Evolutionary conservation across 1,140 invertebrate genomes (phyloP), one percentile per base, ranked within the genome.

Genomic region (Bathynomus jamesi): DNA sequence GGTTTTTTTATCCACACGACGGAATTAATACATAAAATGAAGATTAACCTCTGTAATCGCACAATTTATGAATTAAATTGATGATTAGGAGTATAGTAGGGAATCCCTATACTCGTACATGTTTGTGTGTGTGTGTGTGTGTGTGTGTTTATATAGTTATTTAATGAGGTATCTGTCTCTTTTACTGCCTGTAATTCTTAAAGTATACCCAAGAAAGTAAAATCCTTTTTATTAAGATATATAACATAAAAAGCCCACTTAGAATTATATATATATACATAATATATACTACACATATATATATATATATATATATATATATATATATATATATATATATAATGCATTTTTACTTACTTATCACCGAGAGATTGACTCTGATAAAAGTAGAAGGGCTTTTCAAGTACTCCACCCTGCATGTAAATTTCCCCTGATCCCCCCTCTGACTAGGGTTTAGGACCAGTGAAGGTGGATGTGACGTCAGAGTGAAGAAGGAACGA

Each of bases 381-480:
- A 65, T 64, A 10, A 60, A 70, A 27, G 68, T 74, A 21, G 72
- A 70, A 65, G 72, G 68, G 1, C 67, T 70, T 17, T 70, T 17
- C 11, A 60, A 69, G 60, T 74, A 74, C 53, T 74, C 72, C 31
- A 72, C 67, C 63, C 74, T 30, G 28, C 74, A 76, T n/a, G 64
- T 76, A 32, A 72, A 76, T n/a, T 65, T 28, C 46, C 71, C 74
- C 27, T 72, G 64, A 61, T 76, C 74, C 11, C 30, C 62, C 21
- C 40, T 28, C 24, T 69, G 46, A 53, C 60, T 67, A 32, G 67
- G 66, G 28, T 71, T 66, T 17, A 76, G 61, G 21, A 66, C 46
- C 31, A 76, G 29, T 10, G 69, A 31, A 66, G 74, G 66, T 27
- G 71, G 74, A 17, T 70, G 66, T 28, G 67, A 63, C n/a, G 71